A percentile compares a stretch with the other conserved stretches of the same genome.
Conservation (phyloP, 1,140 invertebrate species). For the Dermatophagoides farinae region DNA sequence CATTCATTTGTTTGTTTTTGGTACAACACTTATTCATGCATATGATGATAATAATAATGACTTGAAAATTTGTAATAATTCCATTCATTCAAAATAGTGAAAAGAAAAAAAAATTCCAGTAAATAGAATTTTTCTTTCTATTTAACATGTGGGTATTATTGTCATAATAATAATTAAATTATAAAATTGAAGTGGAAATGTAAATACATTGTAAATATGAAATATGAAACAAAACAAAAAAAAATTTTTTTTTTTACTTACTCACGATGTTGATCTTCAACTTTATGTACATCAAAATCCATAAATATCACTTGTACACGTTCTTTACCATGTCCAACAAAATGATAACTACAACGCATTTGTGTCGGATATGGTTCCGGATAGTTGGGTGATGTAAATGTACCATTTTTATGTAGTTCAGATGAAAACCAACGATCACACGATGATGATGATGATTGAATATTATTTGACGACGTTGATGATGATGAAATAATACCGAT, state of each 20-base stretch:
- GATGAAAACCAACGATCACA: constrained; percentile 53
- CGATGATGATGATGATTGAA: constrained; percentile 27
- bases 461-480: not conserved
- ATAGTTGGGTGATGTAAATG: constrained; percentile 51
- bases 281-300: constrained; percentile 43
- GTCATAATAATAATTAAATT: no score
- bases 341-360: constrained; percentile 58
- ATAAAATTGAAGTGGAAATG: no score
- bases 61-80: no score
- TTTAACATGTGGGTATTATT: no score
- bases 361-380: constrained; percentile 47
- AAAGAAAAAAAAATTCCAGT: no score
- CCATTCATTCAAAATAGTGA: no score
- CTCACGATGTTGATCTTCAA: constrained; percentile 36
- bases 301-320: constrained; percentile 45
- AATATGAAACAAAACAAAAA: not conserved
- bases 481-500: not conserved
- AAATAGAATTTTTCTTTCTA: no score
- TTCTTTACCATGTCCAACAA: constrained; percentile 56
- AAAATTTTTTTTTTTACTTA: constrained; percentile 30
- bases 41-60: no score
- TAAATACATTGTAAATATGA: not conserved
- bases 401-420: constrained; percentile 53
- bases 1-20: no score
- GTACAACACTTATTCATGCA: no score